phyloP scores from a whole-genome alignment of 2,797 vertebrate species.

The Catamblyrhynchus diadema region DNA sequence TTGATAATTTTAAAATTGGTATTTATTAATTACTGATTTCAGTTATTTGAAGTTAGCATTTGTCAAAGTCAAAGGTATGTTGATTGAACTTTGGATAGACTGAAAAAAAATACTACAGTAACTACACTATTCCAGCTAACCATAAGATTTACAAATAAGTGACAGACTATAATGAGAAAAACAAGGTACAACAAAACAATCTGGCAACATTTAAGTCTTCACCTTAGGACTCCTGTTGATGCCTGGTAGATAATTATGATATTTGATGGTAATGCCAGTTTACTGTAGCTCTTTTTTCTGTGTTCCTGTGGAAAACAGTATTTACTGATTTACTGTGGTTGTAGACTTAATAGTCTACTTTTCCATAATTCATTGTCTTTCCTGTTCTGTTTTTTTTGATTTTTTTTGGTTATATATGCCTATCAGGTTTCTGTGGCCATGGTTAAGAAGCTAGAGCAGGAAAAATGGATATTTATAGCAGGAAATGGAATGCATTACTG shows the following conservation, averaged over 20 bases:
- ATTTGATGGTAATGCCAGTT: background rate
- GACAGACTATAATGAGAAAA: background rate
- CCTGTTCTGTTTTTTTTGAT: background rate
- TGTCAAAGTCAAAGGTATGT: background rate
- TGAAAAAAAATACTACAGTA: background rate
- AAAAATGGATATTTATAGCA: background rate
- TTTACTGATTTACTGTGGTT: background rate
- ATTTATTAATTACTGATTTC: background rate
- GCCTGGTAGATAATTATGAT: background rate
- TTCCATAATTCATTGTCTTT: background rate
- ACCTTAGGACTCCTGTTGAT: background rate
- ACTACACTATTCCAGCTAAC: background rate
- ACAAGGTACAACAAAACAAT: background rate
- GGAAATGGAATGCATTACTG: background rate
- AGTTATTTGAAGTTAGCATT: background rate
- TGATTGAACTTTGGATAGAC: background rate
- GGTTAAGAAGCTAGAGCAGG: background rate
- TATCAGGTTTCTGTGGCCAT: background rate
- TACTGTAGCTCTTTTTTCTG: background rate
- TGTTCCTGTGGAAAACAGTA: background rate
- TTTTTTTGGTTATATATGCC: background rate
- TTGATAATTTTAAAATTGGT: background rate
- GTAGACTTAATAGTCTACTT: background rate
- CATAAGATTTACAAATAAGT: background rate
- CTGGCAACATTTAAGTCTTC: background rate